Base-by-base conservation (phyloP, 2,113 vertebrate species). In the Chlamydotis undulata region DNA sequence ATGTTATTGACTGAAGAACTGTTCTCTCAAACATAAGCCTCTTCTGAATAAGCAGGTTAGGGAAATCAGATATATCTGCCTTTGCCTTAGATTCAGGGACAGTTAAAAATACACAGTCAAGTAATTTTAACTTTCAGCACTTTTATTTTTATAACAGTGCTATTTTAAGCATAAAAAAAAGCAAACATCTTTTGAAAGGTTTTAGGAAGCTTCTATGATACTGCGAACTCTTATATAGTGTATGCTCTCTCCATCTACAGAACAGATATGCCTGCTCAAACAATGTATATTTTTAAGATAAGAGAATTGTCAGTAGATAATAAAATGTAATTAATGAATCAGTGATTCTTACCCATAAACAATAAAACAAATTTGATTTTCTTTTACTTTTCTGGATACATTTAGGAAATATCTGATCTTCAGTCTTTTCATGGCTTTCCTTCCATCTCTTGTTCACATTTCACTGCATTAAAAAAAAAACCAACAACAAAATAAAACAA, bases 71-170 rank as follows among this genome's bases (percentile, higher is more conserved):
- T 56, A 29, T 0, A 0, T 43, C 55, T 35, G 24, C 3, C 33
- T 93, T 82, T 94, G 31, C 11, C 45, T 87, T 35, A 92, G 12
- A 64, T 67, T 81, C 37, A 60, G 60, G 64, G 64, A 26, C 43
- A 81, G 28, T 29, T 78, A 64, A 91, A 94, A 95, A 86, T 29
- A 89, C 8, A 73, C 5, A 49, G 33, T 12, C 29, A 84, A 79
- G 24, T 22, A 0, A 35, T 60, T 81, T 64, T 60, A 63, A 17
- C 14, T 90, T 78, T 61, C 83, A 89, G 18, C 43, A 63, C 10
- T 83, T 94, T 86, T 70, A 74, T 92, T 94, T 94, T 92, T 92
- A 59, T 43, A 89, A 12, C 16, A 52, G 3, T 6, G 31, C 5
- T 91, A 91, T 91, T 90, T 83, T 78, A 77, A 75, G 10, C 3